Evolutionary conservation across 2,888 invertebrate species (phyloP), one percentile per base, ranked within the genome.

Genomic region (Eumerus sabulonum): DNA sequence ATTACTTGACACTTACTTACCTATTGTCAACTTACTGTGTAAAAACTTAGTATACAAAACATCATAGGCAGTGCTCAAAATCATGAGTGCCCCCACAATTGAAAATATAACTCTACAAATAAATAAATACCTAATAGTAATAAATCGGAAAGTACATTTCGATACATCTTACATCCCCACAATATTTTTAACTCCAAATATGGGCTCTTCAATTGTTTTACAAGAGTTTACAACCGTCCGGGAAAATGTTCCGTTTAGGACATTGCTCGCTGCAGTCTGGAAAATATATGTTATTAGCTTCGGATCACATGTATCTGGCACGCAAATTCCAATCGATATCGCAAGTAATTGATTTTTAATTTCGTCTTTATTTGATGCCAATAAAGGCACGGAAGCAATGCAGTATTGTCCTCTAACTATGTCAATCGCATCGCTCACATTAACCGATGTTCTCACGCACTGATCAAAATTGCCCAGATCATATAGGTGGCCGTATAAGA

Each of bases 251-350:
- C 68, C 63, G 35, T 82, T 76, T 9, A 40, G 59, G 13, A 44
- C 18, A 27, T 64, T 48, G 11, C 4, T 40, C 11, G 71, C 47
- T 11, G 76, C 17, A 9, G 16, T 19, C 12, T 67, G 59, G 14
- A 81, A 60, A 7, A 82, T 36, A 7, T n/a, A 9, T 36, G 59
- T 45, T 1, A 83, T 12, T 4, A 63, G 35, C 1, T 53, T 27
- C 16, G 66, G 54, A 35, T 67, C 51, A 40, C 84, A 84, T 17
- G 53, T 50, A 38, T 71, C 70, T 2, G 84, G 84, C 3, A 83
- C 48, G 38, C 84, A 84, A 16, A 79, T 68, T 27, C 82, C 82
- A 42, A 81, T 59, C 0, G 14, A 44, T 9, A 67, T 50, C 1
- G 17, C 35, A 3, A 54, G 3, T 1, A 50, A 36, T 36, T 36